Base-by-base conservation (phyloP, 2,113 vertebrate species). In the Eonycteris spelaea region DNA sequence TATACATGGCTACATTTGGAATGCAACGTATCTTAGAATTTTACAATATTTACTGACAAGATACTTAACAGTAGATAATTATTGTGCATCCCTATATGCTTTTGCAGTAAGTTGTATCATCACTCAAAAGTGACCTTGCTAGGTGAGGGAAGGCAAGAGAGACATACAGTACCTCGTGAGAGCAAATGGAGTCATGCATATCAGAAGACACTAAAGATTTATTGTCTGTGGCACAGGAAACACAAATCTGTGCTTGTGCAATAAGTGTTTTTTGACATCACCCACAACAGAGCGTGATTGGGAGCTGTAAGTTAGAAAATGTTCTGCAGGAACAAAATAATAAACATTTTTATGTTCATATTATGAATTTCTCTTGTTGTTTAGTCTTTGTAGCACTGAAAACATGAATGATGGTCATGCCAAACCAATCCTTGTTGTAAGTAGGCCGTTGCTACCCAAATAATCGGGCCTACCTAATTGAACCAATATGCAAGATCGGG, bases 201-300 rank as follows among this genome's bases (percentile, higher is more conserved):
- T 98, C 98, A 97, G 97, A 96, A 98, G 98, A 98, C 98, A 99
- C 98, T 99, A 98, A 98, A 98, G 98, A 98, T 99, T 99, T 99
- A 99, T 99, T 98, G 98, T 99, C 98, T 98, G 98, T 99, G 98
- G 98, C 98, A 98, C 99, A 99, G 98, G 98, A 99, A 99, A 99
- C 98, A 98, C 97, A 98, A 98, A 98, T 98, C 98, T 98, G 97
- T 96, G 96, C 97, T 98, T 98, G 85, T 97, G 90, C 96, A 94
- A 90, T 98, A 98, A 98, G 97, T 98, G 98, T 97, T 98, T 48
- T 98, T 97, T 98, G 98, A 98, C 98, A 98, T 98, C 96, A 61
- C 90, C 97, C 51, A 67, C 95, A 7, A 67, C 97, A 97, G 97
- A 98, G 97, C 93, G 83, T 97, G 98, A 98, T 61, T 96, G 96